These are phyloP conservation scores for Oreonectes daqikongensis DNA, from an alignment of 2,797 vertebrate species.

Conservation along the genomic window DNA sequence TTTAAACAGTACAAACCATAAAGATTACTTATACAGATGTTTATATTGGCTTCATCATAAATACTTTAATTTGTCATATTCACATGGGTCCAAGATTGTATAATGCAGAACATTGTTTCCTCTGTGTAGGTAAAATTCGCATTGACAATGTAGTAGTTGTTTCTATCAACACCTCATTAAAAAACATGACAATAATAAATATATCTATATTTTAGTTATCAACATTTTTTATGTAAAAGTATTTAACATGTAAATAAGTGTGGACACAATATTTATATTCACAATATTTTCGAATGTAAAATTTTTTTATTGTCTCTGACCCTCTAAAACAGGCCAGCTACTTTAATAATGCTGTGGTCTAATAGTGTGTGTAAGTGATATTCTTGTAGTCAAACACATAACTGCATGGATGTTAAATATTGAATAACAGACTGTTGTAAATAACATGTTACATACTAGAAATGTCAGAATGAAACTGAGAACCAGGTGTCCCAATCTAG, in stretches of 20 bases:
- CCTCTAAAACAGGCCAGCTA: background rate
- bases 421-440: constrained; percentile 33
- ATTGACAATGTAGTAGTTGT: background rate
- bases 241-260: background rate
- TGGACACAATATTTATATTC: background rate
- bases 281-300: too few species aligned
- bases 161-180: background rate
- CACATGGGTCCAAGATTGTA: background rate
- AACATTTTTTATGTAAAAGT: background rate
- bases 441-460: constrained; percentile 34
- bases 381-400: constrained; percentile 18
- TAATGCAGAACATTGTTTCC: background rate
- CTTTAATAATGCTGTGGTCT: background rate
- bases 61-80: background rate
- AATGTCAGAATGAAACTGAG: constrained; percentile 40
- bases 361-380: background rate
- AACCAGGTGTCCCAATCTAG: constrained; percentile 24
- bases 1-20: too few species aligned
- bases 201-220: background rate
- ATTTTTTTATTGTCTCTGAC: background rate
- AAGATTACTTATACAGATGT: background rate
- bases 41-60: background rate
- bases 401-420: constrained; percentile 14
- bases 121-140: background rate
- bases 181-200: background rate